Conservation (phyloP, 2,888 invertebrate species). For the Aphodius granarius region DNA sequence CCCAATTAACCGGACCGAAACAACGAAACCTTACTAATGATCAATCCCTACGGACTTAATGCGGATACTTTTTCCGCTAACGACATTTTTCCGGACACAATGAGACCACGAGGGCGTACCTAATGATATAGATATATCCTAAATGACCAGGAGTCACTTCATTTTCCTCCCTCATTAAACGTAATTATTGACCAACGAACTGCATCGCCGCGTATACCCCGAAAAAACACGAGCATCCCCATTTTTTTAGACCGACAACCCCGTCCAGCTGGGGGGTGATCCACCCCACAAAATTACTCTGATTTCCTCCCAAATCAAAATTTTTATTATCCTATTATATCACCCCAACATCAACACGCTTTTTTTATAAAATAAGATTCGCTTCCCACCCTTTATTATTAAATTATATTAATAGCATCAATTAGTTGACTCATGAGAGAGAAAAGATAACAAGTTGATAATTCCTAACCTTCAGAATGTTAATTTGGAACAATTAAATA, state of each 20-base stretch:
- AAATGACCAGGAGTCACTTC: slow-evolving; percentile 46
- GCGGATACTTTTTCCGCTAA: slow-evolving; percentile 37
- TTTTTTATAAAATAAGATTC: background rate
- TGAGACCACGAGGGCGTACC: slow-evolving; percentile 35
- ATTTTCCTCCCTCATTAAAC: slow-evolving; percentile 46
- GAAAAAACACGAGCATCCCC: background rate
- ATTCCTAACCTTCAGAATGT: background rate
- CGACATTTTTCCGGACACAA: slow-evolving; percentile 41
- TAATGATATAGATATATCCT: slow-evolving; percentile 45
- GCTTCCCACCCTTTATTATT: background rate
- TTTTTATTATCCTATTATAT: background rate
- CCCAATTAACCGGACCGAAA: slow-evolving; percentile 23
- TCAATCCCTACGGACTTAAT: slow-evolving; percentile 43
- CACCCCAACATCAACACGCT: background rate
- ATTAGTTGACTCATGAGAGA: too few relatives aligned
- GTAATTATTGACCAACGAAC: slow-evolving; percentile 39
- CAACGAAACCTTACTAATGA: slow-evolving; percentile 31
- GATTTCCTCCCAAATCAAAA: background rate
- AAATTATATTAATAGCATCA: too few relatives aligned
- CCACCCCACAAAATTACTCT: background rate
- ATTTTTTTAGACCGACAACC: background rate
- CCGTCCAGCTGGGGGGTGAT: background rate
- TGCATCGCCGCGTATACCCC: background rate
- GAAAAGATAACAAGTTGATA: too few relatives aligned
- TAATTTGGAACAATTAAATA: background rate